phyloP scores from a whole-genome alignment of 2,797 vertebrate genomes.

The Pipistrellus pygmaeus region DNA sequence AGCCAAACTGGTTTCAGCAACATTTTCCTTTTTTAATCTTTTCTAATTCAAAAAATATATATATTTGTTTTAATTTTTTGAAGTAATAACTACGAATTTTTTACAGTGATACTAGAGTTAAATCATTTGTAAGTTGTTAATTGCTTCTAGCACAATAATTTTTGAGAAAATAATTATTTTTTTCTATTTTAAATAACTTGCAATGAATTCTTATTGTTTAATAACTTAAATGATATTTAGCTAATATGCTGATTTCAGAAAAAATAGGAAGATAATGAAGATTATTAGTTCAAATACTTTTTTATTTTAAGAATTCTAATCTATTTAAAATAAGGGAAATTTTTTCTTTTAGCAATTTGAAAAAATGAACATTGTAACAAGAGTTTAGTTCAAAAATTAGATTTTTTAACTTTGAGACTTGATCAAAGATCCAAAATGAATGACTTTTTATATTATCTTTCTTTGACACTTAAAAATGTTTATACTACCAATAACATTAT shows the following conservation, averaged over 20 bases:
- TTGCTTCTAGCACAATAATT: not conserved
- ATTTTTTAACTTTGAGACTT: constrained; percentile 8
- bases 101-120: not conserved
- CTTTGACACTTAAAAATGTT: not conserved
- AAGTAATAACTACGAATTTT: not conserved
- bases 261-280: constrained; percentile 55
- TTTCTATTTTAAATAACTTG: constrained; percentile 51
- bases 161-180: not conserved
- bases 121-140: not conserved
- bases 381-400: not conserved
- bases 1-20: too few species aligned
- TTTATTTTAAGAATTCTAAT: not conserved
- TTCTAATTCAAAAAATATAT: not conserved
- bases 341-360: not conserved
- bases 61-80: not conserved
- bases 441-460: not conserved
- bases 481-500: not conserved
- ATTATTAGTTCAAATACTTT: not conserved
- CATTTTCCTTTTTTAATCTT: not conserved
- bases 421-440: not conserved
- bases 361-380: not conserved
- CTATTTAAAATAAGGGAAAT: not conserved
- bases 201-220: constrained; percentile 49
- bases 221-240: constrained; percentile 61
- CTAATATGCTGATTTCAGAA: constrained; percentile 64